Evolutionary conservation across 2,113 vertebrate species (phyloP), one percentile per base, ranked within the genome.

Genomic region (Manacus vitellinus): DNA sequence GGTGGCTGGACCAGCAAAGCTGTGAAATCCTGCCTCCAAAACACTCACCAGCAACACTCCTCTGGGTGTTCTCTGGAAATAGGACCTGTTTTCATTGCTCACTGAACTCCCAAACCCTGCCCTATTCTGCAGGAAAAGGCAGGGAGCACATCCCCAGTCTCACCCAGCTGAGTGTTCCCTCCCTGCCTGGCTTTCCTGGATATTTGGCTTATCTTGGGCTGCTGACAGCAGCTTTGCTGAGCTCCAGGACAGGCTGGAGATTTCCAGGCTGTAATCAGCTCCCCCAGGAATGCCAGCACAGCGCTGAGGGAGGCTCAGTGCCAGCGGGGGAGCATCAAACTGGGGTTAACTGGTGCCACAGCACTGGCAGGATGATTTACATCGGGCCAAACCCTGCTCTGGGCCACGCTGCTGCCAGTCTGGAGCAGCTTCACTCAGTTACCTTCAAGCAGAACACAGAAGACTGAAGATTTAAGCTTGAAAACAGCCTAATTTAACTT

Each of bases 101-200:
- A 8, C 25, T 46, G 17, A 51, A 28, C 39, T 56, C 41, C 30
- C 51, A 66, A 62, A 85, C 12, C 56, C 71, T 44, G n/a, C 46
- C 5, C 21, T 72, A 0, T 5, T 19, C 2, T 1, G 14, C 59
- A 79, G 86, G 58, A 54, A 76, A 71, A 79, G 65, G 25, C 66
- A 62, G 0, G 0, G 58, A 62, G 24, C n/a, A 44, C 33, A 25
- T 19, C 62, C 31, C 24, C 12, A 21, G 14, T 18, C 31, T 58
- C 61, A 24, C 30, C 12, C 31, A 70, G 41, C 35, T 33, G 51
- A 77, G 52, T 1, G 19, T 8, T 54, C 43, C 55, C 81, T 71
- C 79, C 35, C 68, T 63, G 66, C 41, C 51, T 13, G 71, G 28
- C 19, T 47, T 49, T 62, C 47, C 79, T 49, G 71, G 47, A 27